Evolutionary conservation across 2,888 invertebrate species (phyloP).

Genomic region (Pseudococcus longispinus): DNA sequence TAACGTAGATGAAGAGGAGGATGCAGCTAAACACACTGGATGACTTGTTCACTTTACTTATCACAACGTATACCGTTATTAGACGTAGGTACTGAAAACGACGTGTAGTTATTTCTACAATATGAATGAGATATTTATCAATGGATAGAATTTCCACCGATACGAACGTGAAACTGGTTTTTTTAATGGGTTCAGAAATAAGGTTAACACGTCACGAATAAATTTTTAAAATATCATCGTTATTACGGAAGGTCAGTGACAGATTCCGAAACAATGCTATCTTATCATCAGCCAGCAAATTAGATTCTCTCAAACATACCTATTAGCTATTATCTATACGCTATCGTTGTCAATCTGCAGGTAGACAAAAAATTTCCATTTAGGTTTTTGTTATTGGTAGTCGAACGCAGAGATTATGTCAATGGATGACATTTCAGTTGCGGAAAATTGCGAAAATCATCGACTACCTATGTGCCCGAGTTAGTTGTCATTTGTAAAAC

Average conservation of each 20-base stretch:
- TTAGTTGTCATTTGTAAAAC: not conserved
- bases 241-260: conserved; percentile 18
- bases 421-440: not conserved
- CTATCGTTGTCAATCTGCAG: not conserved
- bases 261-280: not conserved
- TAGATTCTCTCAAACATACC: not conserved
- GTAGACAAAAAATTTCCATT: not conserved
- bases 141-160: conserved; percentile 8
- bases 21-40: not conserved
- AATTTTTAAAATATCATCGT: conserved; percentile 12
- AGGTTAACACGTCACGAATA: conserved; percentile 19
- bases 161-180: conserved; percentile 16
- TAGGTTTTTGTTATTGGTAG: not conserved
- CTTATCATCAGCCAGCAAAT: not conserved
- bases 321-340: not conserved
- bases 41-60: not conserved
- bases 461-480: not conserved
- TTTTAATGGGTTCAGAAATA: conserved; percentile 21
- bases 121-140: conserved; percentile 20
- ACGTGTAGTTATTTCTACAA: not conserved
- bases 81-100: not conserved
- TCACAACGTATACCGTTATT: not conserved
- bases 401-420: not conserved
- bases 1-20: not conserved
- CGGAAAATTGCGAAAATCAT: conserved; percentile 6